Base-by-base conservation (phyloP, 1,140 invertebrate genomes). In the Tetragonula clypearis region DNA sequence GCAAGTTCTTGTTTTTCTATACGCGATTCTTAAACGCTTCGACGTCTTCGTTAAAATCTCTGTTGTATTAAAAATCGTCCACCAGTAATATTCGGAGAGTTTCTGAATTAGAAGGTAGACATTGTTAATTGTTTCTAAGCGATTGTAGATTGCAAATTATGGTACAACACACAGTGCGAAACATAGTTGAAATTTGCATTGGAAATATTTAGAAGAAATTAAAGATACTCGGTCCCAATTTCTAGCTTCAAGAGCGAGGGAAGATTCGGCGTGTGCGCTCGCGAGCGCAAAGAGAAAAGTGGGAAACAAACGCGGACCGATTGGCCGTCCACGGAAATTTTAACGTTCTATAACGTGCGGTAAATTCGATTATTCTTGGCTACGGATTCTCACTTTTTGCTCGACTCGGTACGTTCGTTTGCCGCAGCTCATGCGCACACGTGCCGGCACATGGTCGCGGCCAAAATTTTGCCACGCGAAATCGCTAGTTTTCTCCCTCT, bases 291-390 rank as follows among this genome's bases (percentile, higher is more conserved):
- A 41, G 55, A 72, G 77, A 78, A 84, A 84, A 84, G 82, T 55
- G 68, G 23, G 26, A 72, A 72, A 83, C 55, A 83, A 77, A 17
- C 49, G 80, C 62, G 82, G 85, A 78, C 73, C 85, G 85, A 85
- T 86, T 77, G 88, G 69, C 68, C 69, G 78, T 30, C 78, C 75
- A 86, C 74, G 85, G 75, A 89, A 90, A 90, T 87, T 90, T 90
- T 87, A 90, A 86, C 87, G 87, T 86, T 62, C 81, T 87, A 84
- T 86, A 84, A 87, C 88, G 58, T 87, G 87, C 79, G 88, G 88
- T 87, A 87, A 90, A 90, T 86, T 90, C 87, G 85, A 90, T 90
- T 90, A 87, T 87, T 83, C 88, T 85, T 81, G 82, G 85, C 87
- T 82, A 75, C 82, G 88, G 86, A 85, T 90, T 90, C 88, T 79